These are phyloP conservation scores for Spinibarbus caldwelli DNA, from an alignment of 2,797 vertebrate species.

Conservation along the genomic window DNA sequence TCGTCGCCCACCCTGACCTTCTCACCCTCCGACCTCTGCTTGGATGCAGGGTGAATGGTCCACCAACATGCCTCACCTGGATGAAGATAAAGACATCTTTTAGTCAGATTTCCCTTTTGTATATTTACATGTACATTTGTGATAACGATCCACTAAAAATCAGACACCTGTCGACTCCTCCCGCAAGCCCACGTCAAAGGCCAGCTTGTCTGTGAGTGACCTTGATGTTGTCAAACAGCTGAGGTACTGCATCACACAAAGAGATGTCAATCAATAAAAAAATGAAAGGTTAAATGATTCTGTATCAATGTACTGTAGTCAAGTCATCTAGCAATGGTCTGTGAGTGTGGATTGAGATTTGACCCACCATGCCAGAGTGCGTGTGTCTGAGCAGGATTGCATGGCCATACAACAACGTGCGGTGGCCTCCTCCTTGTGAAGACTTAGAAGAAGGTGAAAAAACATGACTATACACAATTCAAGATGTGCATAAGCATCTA, in stretches of 20 bases:
- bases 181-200: conserved; percentile 93
- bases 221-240: conserved; percentile 92
- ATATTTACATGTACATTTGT: conserved; percentile 4
- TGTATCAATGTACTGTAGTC: background rate
- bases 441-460: conserved; percentile 74
- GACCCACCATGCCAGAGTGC: conserved; percentile 91
- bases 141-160: background rate
- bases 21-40: conserved; percentile 94
- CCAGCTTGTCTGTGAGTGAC: conserved; percentile 93
- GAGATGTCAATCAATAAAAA: background rate
- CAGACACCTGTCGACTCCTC: conserved; percentile 89
- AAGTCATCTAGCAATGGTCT: background rate
- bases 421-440: conserved; percentile 91
- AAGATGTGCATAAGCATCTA: background rate
- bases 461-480: background rate
- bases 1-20: conserved; percentile 95
- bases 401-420: conserved; percentile 91
- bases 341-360: background rate
- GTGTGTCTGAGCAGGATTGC: conserved; percentile 92
- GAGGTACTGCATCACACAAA: conserved; percentile 80
- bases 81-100: background rate
- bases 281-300: background rate
- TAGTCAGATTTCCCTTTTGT: background rate
- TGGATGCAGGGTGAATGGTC: conserved; percentile 94
- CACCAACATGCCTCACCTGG: conserved; percentile 95